Conservation (phyloP, 2,797 vertebrate genomes). For the Pseudomugil tenellus region DNA sequence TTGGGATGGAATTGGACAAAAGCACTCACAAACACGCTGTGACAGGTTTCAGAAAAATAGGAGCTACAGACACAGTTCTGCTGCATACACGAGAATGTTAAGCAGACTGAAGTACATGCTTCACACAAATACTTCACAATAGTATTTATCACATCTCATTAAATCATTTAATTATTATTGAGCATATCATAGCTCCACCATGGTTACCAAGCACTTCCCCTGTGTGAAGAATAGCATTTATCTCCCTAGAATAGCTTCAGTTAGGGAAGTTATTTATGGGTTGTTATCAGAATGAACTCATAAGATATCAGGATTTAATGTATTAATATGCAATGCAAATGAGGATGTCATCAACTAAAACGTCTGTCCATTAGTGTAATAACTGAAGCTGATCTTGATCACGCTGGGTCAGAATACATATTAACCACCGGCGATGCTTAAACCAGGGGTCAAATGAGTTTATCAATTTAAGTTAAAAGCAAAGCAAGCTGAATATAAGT, state of each 20-base stretch:
- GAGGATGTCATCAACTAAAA: conserved; percentile 83
- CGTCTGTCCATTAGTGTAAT: conserved; percentile 81
- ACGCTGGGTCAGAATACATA: conserved; percentile 68
- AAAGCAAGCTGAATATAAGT: conserved; percentile 27
- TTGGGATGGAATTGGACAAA: background rate
- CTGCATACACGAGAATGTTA: background rate
- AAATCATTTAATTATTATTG: background rate
- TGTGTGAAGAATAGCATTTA: conserved; percentile 29
- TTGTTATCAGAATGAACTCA: conserved; percentile 75
- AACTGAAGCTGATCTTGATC: conserved; percentile 75
- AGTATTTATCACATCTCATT: background rate
- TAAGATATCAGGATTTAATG: conserved; percentile 76
- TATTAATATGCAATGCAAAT: conserved; percentile 83
- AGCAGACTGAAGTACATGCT: background rate
- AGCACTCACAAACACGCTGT: background rate
- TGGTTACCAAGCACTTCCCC: conserved; percentile 21
- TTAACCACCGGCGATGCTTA: conserved; percentile 59
- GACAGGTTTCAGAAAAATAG: background rate
- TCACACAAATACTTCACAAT: background rate
- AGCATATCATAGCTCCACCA: conserved; percentile 9
- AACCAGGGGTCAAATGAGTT: conserved; percentile 67
- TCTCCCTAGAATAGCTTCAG: conserved; percentile 54
- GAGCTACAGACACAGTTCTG: background rate
- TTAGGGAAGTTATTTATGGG: conserved; percentile 58
- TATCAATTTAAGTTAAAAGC: conserved; percentile 39